Base-by-base conservation (phyloP, 2,797 vertebrate species). In the Ispidina lecontei region DNA sequence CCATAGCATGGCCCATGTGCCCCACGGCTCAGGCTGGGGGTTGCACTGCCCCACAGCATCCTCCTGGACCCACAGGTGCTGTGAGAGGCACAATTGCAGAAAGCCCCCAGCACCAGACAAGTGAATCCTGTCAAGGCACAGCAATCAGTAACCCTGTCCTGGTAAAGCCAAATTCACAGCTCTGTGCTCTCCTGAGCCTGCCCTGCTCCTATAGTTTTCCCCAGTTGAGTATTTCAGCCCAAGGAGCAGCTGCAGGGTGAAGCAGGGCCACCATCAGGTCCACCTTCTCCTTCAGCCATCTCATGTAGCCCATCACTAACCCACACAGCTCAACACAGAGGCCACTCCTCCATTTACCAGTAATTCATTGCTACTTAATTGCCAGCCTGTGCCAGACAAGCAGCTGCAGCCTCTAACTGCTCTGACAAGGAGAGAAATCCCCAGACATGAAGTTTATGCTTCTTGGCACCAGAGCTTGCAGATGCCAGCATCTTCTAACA, bases 181-280 rank as follows among this genome's bases (percentile, higher is more conserved):
- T 67, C n/a, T 33, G 21, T 10, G 41, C 28, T 52, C 78, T 44
- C 54, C 20, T 4, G 46, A 44, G 35, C 2, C 18, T 2, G 7
- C 12, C 2, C 21, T 5, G 13, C 44, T 37, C 13, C 68, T 25
- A 1, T 0, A 0, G 33, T 10, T 14, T 25, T 33, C n/a, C 67
- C 35, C n/a, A 1, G 20, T 2, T 19, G 41, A 16, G 26, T 10
- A 4, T 20, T 47, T 23, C 39, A 25, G 39, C 25, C 19, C 0
- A 1, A 67, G 35, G 59, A 31, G n/a, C 4, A 49, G 47, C 47
- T 35, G 74, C 23, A 9, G 16, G 35, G 44, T 4, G 12, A 25
- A 26, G 6, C 0, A 1, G 10, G 26, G 39, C 9, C 33, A 60
- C 18, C 0, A 0, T 51, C 18, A 7, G 6, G 25, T 26, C 58